Evolutionary conservation across 2,113 vertebrate species (phyloP).

Genomic region (Podilymbus podiceps): DNA sequence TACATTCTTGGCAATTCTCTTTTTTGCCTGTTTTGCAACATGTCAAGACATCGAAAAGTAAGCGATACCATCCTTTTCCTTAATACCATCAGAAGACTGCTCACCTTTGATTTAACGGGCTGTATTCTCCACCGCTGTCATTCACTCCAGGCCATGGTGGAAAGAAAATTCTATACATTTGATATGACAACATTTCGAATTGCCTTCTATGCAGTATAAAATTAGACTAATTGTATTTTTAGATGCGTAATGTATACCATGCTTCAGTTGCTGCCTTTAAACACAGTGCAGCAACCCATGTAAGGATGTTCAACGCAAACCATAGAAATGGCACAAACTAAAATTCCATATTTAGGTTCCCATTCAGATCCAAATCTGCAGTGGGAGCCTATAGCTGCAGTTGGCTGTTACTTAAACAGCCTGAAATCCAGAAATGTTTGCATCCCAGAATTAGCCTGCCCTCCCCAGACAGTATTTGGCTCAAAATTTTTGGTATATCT

Average conservation of each 20-base stretch:
- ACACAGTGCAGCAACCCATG: not conserved
- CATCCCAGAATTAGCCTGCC: not conserved
- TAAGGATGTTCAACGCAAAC: not conserved
- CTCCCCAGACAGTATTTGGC: not conserved
- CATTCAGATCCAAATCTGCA: not conserved
- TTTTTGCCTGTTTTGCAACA: conserved; percentile 6
- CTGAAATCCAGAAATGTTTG: not conserved
- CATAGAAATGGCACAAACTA: not conserved
- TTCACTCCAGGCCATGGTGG: not conserved
- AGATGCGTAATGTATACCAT: not conserved
- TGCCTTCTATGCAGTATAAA: not conserved
- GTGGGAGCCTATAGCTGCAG: not conserved
- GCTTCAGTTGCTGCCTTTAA: not conserved
- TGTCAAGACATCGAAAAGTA: conserved; percentile 61
- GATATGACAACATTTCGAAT: not conserved
- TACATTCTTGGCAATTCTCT: conserved; percentile 5
- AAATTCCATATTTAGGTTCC: not conserved
- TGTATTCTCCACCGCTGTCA: not conserved
- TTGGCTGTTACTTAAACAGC: not conserved
- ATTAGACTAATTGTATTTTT: not conserved
- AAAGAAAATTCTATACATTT: not conserved
- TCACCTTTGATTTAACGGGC: not conserved
- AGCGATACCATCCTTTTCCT: not conserved
- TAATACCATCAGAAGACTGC: not conserved
- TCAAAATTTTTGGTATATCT: not conserved